Percentiles rank a stretch among this genome's conserved stretches.
These are phyloP conservation scores for Pseudococcus viburni DNA, from an alignment of 2,888 invertebrate species.

Conservation along the genomic window DNA sequence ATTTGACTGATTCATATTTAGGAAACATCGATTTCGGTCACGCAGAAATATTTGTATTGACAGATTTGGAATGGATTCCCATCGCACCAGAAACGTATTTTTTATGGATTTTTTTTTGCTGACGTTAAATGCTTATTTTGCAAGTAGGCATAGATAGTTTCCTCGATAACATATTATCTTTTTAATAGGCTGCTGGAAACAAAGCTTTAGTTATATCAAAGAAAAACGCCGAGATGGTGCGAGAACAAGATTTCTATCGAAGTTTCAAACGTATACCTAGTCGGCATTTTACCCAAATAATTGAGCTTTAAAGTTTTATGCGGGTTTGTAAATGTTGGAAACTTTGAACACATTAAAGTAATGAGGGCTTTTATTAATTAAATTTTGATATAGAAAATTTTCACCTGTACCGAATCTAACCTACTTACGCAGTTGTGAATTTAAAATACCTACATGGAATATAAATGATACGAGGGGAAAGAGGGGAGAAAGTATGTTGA, in stretches of 20 bases:
- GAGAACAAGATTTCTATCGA: conserved; percentile 52
- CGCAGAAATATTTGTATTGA: too few species aligned
- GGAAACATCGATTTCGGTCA: too few species aligned
- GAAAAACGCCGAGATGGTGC: not conserved
- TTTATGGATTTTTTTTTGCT: not conserved
- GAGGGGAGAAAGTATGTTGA: too few species aligned
- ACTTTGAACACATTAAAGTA: conserved; percentile 54
- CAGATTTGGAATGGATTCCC: too few species aligned
- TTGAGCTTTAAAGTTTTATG: conserved; percentile 55
- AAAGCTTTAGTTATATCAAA: conserved; percentile 1
- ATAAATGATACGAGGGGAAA: too few species aligned
- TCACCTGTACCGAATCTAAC: not conserved
- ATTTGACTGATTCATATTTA: too few species aligned
- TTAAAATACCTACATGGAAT: not conserved
- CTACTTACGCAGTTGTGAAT: not conserved
- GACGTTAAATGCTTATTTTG: not conserved
- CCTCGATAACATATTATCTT: conserved; percentile 4
- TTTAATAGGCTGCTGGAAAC: not conserved
- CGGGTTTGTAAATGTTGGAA: conserved; percentile 23
- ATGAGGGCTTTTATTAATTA: conserved; percentile 57
- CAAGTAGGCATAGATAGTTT: not conserved
- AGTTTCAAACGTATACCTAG: conserved; percentile 45
- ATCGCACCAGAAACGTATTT: not conserved
- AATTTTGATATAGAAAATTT: conserved; percentile 27
- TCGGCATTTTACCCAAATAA: conserved; percentile 31